A percentile compares a stretch with the other conserved stretches of the same genome.
These are phyloP conservation scores for Misgurnus anguillicaudatus DNA, from an alignment of 2,113 vertebrate species.

Conservation along the genomic window DNA sequence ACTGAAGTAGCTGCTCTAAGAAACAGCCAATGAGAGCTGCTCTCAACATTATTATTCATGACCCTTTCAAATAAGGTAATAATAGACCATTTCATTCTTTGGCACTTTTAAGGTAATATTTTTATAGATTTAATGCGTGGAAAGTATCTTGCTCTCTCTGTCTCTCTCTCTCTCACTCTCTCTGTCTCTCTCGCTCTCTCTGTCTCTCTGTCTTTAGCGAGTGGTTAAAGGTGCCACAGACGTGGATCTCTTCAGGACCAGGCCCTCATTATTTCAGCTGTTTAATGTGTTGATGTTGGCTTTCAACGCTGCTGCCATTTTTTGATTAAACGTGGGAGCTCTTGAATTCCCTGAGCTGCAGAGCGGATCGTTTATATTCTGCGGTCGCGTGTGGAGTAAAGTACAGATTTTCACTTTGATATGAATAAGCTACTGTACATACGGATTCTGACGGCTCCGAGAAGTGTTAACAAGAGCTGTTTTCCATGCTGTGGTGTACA, in stretches of 20 bases:
- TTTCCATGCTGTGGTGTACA: neutral
- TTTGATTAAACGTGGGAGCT: neutral
- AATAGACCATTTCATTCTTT: too few species aligned
- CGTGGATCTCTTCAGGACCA: neutral
- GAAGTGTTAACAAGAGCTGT: neutral
- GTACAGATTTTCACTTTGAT: neutral
- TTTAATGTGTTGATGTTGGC: slow-evolving; percentile 61
- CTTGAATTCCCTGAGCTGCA: neutral
- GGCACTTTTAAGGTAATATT: too few species aligned
- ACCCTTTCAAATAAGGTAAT: too few species aligned
- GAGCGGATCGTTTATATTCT: neutral
- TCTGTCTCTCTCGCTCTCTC: too few species aligned
- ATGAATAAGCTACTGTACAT: neutral
- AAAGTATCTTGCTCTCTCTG: neutral
- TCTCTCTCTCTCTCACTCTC: too few species aligned
- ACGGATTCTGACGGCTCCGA: neutral
- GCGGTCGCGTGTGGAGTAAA: neutral
- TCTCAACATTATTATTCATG: too few species aligned
- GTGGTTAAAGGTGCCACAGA: neutral
- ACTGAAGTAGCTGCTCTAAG: too few species aligned
- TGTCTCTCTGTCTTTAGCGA: too few species aligned
- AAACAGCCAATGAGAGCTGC: too few species aligned
- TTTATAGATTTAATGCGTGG: too few species aligned
- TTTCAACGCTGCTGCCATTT: slow-evolving; percentile 10
- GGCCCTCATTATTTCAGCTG: slow-evolving; percentile 21